Evolutionary conservation across 1,140 invertebrate genomes (phyloP), one percentile per base, ranked within the genome.

Genomic region (Panulirus ornatus): DNA sequence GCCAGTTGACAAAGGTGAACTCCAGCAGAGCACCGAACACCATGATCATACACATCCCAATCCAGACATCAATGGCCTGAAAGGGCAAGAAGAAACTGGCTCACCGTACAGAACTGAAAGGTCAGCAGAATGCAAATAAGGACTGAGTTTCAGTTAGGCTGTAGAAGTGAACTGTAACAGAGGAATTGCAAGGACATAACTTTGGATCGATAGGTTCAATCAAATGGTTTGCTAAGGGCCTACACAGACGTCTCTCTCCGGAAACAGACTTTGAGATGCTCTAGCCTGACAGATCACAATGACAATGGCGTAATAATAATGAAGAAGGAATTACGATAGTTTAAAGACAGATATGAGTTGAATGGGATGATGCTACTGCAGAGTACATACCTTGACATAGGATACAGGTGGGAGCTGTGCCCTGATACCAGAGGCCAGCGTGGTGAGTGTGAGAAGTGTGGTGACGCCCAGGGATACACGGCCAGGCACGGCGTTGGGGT

Each of bases 401-500:
- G 93, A 93, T 1, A 93, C 93, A 14, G 93, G 93, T 6, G 93
- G 93, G n/a, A 94, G 88, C 42, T 92, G 91, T 42, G 91, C 92
- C 16, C 93, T 70, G 38, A 93, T 92, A 3, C 93, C 93, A 3
- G 92, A 92, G 27, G 93, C 93, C 8, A 93, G 91, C 19, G 93
- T 93, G 0, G 93, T 93, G 83, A 94, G 91, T 54, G 93, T 93
- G 19, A 94, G 92, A 1, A 94, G 92, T n/a, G 93, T 94, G 30
- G 93, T 94, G 8, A 94, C 93, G 14, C 93, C 93, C 30, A 94
- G 75, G 30, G 93, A 93, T 16, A 94, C 93, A 51, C 93, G 92
- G 16, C 97, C 96, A 8, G 97, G 96, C 19, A 97, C 96, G 22
- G 97, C 97, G 93, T 98, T 97, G 36, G 97, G 96, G 93, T 98